A percentile compares a stretch with the other conserved stretches of the same genome.
phyloP scores from a whole-genome alignment of 2,113 vertebrate species.

The Lycocorax pyrrhopterus region DNA sequence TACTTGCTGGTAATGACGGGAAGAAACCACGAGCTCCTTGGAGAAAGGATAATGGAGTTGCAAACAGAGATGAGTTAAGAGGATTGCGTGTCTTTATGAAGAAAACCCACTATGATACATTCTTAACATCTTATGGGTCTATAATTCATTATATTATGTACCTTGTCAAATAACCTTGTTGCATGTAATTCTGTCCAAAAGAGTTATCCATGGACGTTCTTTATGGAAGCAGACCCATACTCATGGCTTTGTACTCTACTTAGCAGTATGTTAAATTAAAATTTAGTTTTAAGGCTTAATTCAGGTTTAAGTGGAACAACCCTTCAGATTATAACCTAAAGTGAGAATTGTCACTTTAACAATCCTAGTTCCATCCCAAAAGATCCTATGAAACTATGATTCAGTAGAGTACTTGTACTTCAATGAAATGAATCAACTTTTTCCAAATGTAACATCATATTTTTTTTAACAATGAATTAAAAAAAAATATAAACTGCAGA shows the following conservation, averaged over 20 bases:
- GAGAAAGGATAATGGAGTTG: background rate
- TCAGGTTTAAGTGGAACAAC: background rate
- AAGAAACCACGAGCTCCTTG: background rate
- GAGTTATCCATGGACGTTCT: background rate
- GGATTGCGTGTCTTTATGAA: background rate
- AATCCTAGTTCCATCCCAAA: background rate
- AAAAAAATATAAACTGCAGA: background rate
- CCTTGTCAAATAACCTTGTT: background rate
- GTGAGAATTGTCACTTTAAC: background rate
- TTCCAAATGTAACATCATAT: background rate
- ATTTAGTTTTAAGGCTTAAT: background rate
- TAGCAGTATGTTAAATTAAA: background rate
- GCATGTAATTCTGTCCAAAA: background rate
- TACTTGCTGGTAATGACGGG: background rate
- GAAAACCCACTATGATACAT: background rate
- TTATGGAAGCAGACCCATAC: background rate
- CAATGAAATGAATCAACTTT: background rate
- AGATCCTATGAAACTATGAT: background rate
- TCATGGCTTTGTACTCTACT: background rate
- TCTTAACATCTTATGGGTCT: background rate
- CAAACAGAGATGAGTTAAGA: background rate
- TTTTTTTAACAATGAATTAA: background rate
- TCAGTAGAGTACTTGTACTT: background rate
- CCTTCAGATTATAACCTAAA: background rate
- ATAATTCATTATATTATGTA: background rate